phyloP scores from a whole-genome alignment of 2,797 vertebrate genomes.

The Gymnopithys bicolor region DNA sequence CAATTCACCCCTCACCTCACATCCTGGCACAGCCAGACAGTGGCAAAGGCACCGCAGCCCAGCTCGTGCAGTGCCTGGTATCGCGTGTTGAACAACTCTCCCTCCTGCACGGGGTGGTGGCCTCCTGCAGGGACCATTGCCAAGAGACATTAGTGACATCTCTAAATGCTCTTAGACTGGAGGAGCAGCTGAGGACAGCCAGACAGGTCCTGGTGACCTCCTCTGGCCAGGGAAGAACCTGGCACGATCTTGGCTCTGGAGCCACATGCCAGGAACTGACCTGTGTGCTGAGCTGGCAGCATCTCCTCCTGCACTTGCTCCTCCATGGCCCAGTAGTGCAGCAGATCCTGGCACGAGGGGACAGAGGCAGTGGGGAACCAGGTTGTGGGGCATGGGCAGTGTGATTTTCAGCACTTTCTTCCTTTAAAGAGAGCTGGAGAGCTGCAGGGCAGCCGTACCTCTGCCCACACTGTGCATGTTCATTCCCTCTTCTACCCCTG shows the following conservation, averaged over 20 bases:
- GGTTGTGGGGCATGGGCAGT: accelerated
- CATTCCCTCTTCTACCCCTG: background rate
- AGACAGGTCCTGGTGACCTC: background rate
- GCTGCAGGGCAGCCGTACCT: background rate
- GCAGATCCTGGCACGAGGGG: conserved; percentile 16
- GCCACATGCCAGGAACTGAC: conserved; percentile 32
- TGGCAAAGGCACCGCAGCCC: conserved; percentile 85
- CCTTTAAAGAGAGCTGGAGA: background rate
- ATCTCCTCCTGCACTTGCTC: conserved; percentile 70
- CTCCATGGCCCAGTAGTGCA: conserved; percentile 36
- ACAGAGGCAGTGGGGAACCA: background rate
- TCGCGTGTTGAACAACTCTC: conserved; percentile 80
- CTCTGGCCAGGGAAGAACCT: background rate
- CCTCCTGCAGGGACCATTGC: conserved; percentile 70
- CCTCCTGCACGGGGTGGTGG: conserved; percentile 77
- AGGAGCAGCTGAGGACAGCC: background rate
- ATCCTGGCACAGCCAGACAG: conserved; percentile 88
- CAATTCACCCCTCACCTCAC: conserved; percentile 48
- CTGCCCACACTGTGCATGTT: background rate
- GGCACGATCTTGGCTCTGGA: background rate
- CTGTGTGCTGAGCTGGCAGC: conserved; percentile 74
- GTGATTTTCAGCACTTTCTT: background rate
- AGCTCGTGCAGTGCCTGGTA: conserved; percentile 84
- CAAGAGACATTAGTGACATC: background rate
- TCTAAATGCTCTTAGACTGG: background rate